phyloP scores from a whole-genome alignment of 2,797 vertebrate genomes.

The Mormyrops boulengeri region DNA sequence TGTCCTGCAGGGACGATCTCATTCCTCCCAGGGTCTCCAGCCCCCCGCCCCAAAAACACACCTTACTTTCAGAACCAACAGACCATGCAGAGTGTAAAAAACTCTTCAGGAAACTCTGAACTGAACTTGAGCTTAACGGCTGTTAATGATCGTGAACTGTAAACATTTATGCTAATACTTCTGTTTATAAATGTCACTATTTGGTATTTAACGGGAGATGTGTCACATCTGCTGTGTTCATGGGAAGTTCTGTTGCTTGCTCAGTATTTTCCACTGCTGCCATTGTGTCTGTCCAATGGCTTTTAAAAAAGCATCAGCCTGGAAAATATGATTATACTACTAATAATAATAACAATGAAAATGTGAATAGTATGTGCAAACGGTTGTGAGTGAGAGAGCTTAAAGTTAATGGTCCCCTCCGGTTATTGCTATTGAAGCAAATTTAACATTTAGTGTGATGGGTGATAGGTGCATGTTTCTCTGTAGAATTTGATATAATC shows the following conservation, averaged over 20 bases:
- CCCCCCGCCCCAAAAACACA: neutral
- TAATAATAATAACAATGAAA: slow-evolving; percentile 11
- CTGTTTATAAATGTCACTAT: slow-evolving; percentile 6
- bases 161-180: slow-evolving; percentile 3
- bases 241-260: neutral
- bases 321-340: neutral
- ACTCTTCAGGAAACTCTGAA: neutral
- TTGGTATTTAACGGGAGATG: neutral
- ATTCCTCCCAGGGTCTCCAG: neutral
- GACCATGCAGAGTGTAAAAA: neutral
- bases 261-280: neutral
- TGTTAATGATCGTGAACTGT: neutral
- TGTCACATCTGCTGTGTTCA: neutral
- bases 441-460: neutral
- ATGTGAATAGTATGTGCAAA: neutral
- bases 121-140: neutral
- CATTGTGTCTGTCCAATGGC: neutral
- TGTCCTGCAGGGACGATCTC: neutral
- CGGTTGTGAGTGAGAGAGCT: neutral
- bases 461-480: neutral
- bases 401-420: neutral
- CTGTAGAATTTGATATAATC: neutral
- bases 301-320: neutral
- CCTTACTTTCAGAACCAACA: neutral
- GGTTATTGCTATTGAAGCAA: neutral